Base-by-base conservation (phyloP, 2,888 invertebrate species). In the Clitarchus hookeri region DNA sequence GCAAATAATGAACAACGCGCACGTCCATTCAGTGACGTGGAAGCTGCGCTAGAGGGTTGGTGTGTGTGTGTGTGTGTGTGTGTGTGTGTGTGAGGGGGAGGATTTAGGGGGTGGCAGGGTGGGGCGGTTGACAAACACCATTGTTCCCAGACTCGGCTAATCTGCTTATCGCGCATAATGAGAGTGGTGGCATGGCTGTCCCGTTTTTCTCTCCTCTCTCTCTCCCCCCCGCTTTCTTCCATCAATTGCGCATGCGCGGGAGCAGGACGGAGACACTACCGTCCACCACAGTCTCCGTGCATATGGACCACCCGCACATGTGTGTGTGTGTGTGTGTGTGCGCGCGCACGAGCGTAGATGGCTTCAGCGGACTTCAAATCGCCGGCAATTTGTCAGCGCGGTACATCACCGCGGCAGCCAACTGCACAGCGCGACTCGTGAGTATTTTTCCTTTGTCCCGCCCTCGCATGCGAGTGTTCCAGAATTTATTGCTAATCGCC, bases 141-240 rank as follows among this genome's bases (percentile, higher is more conserved):
- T 65, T 65, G 65, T 65, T 65, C n/a, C 65, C 65, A 65, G 65
- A 65, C 65, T n/a, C 65, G n/a, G 65, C n/a, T 65, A 65, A 65
- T 65, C 65, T 65, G 65, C 65, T 65, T 65, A 65, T 65, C 65
- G n/a, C 65, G 65, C 65, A 65, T 65, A 48, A n/a, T 65, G 65
- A 65, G 65, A 65, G 65, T 65, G 65, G 65, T 19, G 19, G 65
- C 65, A 65, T 65, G 65, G 65, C 16, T 65, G n/a, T 65, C 65
- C n/a, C 65, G 11, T 65, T 65, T 65, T 16, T 16, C 48, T 48
- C 16, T 16, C 48, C 36, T 53, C 53, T 53, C 53, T 53, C 53
- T 53, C 53, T 53, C 53, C 6, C 53, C 19, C 4, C 4, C 36
- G 1, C 36, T 36, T 36, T 8, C 48, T 11, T 48, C 48, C 16